These are phyloP conservation scores for Patiria miniata DNA, from an alignment of 35 echinoderm and acorn worm genomes.

Conservation along the genomic window DNA sequence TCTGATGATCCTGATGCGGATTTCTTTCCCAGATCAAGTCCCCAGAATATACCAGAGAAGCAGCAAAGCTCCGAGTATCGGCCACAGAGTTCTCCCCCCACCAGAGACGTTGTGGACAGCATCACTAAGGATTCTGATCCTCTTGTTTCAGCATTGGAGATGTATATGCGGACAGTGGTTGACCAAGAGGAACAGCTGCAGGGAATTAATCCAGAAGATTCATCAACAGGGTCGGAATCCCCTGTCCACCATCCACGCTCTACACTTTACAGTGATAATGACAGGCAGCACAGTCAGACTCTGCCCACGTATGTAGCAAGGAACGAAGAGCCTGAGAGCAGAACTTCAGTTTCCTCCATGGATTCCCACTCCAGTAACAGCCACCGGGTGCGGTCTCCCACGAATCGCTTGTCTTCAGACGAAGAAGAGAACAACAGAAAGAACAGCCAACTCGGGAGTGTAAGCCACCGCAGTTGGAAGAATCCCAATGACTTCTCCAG, in stretches of 20 bases:
- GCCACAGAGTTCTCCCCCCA: constrained; percentile 13
- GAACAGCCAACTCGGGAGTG: constrained; percentile 34
- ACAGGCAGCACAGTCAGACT: background rate
- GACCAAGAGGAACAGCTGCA: background rate
- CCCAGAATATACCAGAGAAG: constrained; percentile 1
- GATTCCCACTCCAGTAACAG: constrained; percentile 20
- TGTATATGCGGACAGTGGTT: background rate
- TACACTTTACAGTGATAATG: background rate
- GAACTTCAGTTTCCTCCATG: background rate
- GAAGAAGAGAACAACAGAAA: constrained; percentile 31
- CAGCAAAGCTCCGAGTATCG: constrained; percentile 9
- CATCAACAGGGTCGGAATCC: background rate
- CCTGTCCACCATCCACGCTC: background rate
- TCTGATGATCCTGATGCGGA: background rate
- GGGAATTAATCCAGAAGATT: constrained; percentile 1
- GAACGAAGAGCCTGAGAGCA: background rate
- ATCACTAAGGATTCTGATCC: background rate
- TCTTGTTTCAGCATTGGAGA: background rate
- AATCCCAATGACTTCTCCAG: constrained; percentile 64
- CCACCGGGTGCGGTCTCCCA: background rate
- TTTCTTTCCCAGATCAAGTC: background rate
- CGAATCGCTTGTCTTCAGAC: constrained; percentile 5
- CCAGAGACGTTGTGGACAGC: constrained; percentile 33
- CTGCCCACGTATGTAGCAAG: background rate
- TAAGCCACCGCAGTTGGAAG: constrained; percentile 62